These are phyloP conservation scores for Macropus fuliginosus DNA, from an alignment of 2,797 vertebrate genomes.

Conservation along the genomic window DNA sequence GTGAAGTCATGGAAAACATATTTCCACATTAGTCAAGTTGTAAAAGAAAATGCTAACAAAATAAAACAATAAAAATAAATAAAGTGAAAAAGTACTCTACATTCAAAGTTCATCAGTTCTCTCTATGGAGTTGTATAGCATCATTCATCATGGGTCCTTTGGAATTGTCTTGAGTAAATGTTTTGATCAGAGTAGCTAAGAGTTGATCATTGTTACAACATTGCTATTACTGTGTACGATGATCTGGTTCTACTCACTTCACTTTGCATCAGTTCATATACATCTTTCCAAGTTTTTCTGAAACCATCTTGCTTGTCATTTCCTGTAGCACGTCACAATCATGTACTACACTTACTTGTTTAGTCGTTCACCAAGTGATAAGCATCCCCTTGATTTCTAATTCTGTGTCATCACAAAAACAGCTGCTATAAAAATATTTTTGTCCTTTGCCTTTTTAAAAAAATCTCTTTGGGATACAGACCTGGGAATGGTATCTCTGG, in stretches of 20 bases:
- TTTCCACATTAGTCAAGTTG: background rate
- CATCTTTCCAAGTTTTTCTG: background rate
- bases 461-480: background rate
- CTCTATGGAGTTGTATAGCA: background rate
- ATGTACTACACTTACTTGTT: background rate
- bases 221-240: background rate
- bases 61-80: background rate
- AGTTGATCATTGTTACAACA: background rate
- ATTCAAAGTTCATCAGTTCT: background rate
- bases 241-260: background rate
- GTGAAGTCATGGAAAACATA: background rate
- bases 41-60: background rate
- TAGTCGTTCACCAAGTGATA: background rate
- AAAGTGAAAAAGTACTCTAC: background rate
- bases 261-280: background rate
- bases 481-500: background rate
- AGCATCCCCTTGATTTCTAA: background rate
- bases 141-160: background rate
- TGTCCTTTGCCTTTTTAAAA: background rate
- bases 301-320: background rate
- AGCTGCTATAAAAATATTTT: background rate
- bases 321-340: too few species aligned
- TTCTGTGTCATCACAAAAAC: background rate
- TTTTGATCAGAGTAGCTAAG: background rate
- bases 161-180: background rate